A percentile compares a stretch with the other conserved stretches of the same genome.
phyloP scores from a whole-genome alignment of 2,888 invertebrate species.

The Microplitis manilae region DNA sequence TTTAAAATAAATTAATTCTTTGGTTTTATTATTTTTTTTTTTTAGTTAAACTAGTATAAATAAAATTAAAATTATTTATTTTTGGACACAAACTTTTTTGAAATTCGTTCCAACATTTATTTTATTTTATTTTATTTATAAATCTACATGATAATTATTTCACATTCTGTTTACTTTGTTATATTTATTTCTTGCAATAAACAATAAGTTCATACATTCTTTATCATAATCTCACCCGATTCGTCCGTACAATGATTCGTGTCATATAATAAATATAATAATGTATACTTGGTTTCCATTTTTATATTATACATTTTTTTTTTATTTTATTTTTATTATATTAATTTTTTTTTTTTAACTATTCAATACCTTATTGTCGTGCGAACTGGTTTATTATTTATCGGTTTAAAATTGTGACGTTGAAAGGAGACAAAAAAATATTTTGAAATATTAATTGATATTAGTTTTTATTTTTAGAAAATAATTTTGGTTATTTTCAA shows the following conservation, averaged over 20 bases:
- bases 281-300: slow-evolving; percentile 69
- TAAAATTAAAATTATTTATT: slow-evolving; percentile 40
- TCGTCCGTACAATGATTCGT: slow-evolving; percentile 58
- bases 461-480: not conserved
- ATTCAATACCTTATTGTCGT: slow-evolving; percentile 72
- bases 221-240: slow-evolving; percentile 45
- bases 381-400: slow-evolving; percentile 66
- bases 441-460: not conserved
- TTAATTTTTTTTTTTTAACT: slow-evolving; percentile 62
- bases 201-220: slow-evolving; percentile 34
- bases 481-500: not conserved
- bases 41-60: not conserved
- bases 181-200: not conserved
- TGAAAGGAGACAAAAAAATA: slow-evolving; percentile 40
- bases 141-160: slow-evolving; percentile 45
- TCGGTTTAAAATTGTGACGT: slow-evolving; percentile 40
- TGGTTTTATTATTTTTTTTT: slow-evolving; percentile 28
- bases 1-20: slow-evolving; percentile 33
- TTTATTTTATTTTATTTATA: slow-evolving; percentile 46
- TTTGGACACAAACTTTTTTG: not conserved
- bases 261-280: slow-evolving; percentile 70
- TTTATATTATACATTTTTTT: slow-evolving; percentile 68
- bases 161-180: not conserved
- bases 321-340: slow-evolving; percentile 51
- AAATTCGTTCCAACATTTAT: not conserved